These are phyloP conservation scores for Caloenas nicobarica DNA, from an alignment of 2,113 vertebrate species.

Conservation along the genomic window DNA sequence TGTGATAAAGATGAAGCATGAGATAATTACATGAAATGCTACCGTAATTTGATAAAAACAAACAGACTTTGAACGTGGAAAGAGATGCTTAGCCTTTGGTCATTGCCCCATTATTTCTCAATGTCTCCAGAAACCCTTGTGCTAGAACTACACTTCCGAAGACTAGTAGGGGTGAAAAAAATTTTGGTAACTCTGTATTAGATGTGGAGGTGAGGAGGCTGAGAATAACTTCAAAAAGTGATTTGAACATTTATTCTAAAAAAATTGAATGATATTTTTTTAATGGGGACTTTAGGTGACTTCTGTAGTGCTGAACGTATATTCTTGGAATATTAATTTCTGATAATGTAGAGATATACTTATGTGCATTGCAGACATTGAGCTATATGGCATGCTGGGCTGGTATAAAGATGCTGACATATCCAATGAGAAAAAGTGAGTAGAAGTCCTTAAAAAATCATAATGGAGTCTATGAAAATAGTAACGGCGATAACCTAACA, in stretches of 20 bases:
- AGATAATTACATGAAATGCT: not conserved
- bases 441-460: not conserved
- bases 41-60: not conserved
- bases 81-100: not conserved
- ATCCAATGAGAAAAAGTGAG: not conserved
- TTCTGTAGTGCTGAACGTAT: fast-evolving
- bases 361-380: not conserved
- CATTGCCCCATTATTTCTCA: not conserved
- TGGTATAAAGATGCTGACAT: not conserved
- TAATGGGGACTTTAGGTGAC: not conserved
- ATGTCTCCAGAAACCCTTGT: not conserved
- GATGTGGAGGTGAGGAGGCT: not conserved
- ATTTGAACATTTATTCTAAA: not conserved
- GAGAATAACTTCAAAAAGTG: not conserved
- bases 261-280: not conserved
- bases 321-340: not conserved
- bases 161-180: not conserved
- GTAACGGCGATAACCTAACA: not conserved
- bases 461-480: not conserved
- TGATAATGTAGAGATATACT: not conserved
- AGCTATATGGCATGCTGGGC: not conserved
- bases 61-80: not conserved
- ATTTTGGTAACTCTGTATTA: not conserved
- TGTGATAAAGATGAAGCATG: not conserved
- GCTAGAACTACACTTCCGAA: not conserved